Base-by-base conservation (phyloP, 2,888 invertebrate species). In the Nipponacmea schrenckii region DNA sequence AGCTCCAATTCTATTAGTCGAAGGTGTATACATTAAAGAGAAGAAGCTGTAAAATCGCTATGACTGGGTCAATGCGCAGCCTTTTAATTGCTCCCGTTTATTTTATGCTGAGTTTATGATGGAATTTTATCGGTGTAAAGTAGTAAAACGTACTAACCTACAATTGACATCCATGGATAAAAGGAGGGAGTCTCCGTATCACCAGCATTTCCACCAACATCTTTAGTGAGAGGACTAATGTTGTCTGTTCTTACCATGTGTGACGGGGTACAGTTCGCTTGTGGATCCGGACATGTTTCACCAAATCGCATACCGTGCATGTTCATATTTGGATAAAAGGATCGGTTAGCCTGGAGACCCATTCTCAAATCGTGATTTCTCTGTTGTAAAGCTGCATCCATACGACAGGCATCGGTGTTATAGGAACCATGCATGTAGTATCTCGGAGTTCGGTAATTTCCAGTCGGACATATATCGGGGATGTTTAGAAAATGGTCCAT, bases 401-500 rank as follows among this genome's bases (percentile, higher is more conserved):
- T 85, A n/a, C 85, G 79, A 69, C 85, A 85, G 68, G 83, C 83
- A 31, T 85, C 85, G 4, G 84, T 70, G 62, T 80, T 80, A 71
- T 83, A 83, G 5, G 81, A 81, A 67, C 81, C 80, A 56, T 56
- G 56, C 84, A 84, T 84, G 73, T 85, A 85, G 70, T 84, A 85
- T 67, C 84, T 68, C 2, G 83, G 83, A 64, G 83, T 80, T 68
- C 84, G 75, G 75, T 84, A 85, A 76, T 82, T 77, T 56, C 83
- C 81, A 27, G 82, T 78, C 66, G 85, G 84, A 75, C 85, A 85
- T 66, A 85, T 85, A 72, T 85, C 84, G 24, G 85, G 85, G 74
- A 85, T 85, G 73, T 85, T 85, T 66, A 85, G 80, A 76, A 85
- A 85, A 77, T 85, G 85, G 74, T 85, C 85, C 85, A 85, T 85